A percentile compares a stretch with the other conserved stretches of the same genome.
Conservation (phyloP, 2,113 vertebrate species). For the Siniperca knerii region DNA sequence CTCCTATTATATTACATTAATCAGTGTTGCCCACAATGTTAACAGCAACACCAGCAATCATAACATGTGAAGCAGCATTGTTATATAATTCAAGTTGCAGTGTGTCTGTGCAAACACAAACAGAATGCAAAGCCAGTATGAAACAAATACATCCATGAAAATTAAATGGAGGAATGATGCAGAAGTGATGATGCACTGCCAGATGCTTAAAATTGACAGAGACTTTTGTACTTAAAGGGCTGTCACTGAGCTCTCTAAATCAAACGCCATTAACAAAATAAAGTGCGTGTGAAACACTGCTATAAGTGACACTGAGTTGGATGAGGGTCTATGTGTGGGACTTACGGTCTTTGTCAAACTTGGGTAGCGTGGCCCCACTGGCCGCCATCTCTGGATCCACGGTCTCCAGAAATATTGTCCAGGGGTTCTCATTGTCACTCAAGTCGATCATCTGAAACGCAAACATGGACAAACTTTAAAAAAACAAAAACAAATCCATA, state of each 20-base stretch:
- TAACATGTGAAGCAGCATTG: conserved; percentile 13
- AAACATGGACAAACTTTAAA: background rate
- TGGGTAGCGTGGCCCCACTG: conserved; percentile 96
- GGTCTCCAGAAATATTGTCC: conserved; percentile 99
- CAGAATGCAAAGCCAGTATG: background rate
- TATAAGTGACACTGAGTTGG: background rate
- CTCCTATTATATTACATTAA: background rate
- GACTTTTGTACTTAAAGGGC: background rate
- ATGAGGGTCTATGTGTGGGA: background rate
- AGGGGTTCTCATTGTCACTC: conserved; percentile 99
- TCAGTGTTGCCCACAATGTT: background rate
- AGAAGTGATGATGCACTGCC: background rate
- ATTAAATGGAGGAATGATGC: background rate
- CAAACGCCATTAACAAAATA: background rate
- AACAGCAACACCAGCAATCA: background rate
- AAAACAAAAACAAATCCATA: background rate
- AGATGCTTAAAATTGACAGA: background rate
- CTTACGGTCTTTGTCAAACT: conserved; percentile 99
- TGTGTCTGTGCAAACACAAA: background rate
- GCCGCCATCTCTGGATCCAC: conserved; percentile 98
- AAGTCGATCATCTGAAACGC: conserved; percentile 95
- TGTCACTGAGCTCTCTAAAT: background rate
- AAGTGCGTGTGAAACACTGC: background rate
- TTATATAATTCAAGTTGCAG: conserved; percentile 9
- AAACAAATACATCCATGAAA: background rate